These are phyloP conservation scores for Decapterus maruadsi DNA, from an alignment of 2,797 vertebrate genomes.

Conservation along the genomic window DNA sequence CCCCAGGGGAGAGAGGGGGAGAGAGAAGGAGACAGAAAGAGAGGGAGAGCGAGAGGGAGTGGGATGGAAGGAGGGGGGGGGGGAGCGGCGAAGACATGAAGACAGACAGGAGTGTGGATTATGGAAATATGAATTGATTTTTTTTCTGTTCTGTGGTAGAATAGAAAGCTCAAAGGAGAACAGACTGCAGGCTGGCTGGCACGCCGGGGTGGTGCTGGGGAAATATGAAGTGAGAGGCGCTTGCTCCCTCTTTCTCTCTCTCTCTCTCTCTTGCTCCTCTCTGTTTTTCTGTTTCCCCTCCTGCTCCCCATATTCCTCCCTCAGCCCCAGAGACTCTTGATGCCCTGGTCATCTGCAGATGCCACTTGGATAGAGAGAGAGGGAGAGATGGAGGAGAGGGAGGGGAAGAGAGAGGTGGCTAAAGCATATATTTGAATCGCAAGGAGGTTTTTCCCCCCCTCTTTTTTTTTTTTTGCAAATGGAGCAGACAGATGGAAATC, in stretches of 20 bases:
- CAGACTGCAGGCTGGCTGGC: conserved; percentile 93
- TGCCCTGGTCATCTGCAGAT: conserved; percentile 94
- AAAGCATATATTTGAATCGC: conserved; percentile 92
- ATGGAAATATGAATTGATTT: conserved; percentile 99
- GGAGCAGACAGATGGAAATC: conserved; percentile 88
- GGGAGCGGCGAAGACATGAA: conserved; percentile 80
- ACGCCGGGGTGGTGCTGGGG: conserved; percentile 89
- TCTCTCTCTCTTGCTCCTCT: conserved; percentile 15
- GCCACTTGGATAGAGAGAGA: conserved; percentile 88
- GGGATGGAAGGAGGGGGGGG: neutral
- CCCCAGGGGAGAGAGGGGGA: conserved; percentile 91
- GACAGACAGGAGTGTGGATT: conserved; percentile 97
- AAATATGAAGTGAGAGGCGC: conserved; percentile 94
- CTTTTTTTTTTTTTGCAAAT: conserved; percentile 76
- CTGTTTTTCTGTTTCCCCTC: conserved; percentile 37
- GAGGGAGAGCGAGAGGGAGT: conserved; percentile 38
- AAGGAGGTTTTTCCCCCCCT: conserved; percentile 79
- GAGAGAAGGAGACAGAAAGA: conserved; percentile 37
- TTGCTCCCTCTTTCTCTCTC: conserved; percentile 75
- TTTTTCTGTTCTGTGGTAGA: conserved; percentile 89
- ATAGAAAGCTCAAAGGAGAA: conserved; percentile 93
- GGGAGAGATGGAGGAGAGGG: conserved; percentile 57
- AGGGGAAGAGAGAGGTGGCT: conserved; percentile 72
- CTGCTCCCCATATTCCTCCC: conserved; percentile 62
- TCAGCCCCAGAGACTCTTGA: conserved; percentile 87